Conservation (phyloP, 1,140 invertebrate genomes). For the Physella acuta region DNA sequence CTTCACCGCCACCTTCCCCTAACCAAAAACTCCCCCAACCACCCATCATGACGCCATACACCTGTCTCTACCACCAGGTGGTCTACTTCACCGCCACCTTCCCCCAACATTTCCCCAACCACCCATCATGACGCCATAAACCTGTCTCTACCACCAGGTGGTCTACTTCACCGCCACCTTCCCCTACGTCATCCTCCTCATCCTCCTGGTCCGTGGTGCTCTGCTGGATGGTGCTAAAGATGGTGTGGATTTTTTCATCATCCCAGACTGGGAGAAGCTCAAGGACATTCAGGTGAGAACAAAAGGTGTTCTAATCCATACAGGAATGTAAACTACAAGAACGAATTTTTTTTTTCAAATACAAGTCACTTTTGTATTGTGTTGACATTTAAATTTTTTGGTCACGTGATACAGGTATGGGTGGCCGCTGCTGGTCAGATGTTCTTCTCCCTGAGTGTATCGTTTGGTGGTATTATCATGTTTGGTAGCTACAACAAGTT, state of each 20-base stretch:
- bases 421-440: constrained; percentile 89
- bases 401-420: constrained; percentile 70
- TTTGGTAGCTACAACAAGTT: constrained; percentile 92
- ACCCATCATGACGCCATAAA: background rate
- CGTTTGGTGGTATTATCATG: constrained; percentile 89
- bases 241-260: constrained; percentile 71
- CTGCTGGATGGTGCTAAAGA: constrained; percentile 77
- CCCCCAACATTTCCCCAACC: background rate
- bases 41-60: background rate
- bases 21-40: too few species aligned
- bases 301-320: background rate
- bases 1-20: too few species aligned
- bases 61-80: background rate
- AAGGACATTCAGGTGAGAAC: constrained; percentile 40
- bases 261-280: constrained; percentile 47
- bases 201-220: constrained; percentile 78
- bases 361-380: constrained; percentile 7
- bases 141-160: constrained; percentile 31
- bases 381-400: background rate
- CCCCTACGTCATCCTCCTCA: constrained; percentile 81
- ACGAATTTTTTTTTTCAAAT: background rate
- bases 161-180: constrained; percentile 81
- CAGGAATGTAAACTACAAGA: background rate
- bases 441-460: constrained; percentile 88
- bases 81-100: background rate